Base-by-base conservation (phyloP, 2,888 invertebrate genomes). In the Melinopterus prodromus region DNA sequence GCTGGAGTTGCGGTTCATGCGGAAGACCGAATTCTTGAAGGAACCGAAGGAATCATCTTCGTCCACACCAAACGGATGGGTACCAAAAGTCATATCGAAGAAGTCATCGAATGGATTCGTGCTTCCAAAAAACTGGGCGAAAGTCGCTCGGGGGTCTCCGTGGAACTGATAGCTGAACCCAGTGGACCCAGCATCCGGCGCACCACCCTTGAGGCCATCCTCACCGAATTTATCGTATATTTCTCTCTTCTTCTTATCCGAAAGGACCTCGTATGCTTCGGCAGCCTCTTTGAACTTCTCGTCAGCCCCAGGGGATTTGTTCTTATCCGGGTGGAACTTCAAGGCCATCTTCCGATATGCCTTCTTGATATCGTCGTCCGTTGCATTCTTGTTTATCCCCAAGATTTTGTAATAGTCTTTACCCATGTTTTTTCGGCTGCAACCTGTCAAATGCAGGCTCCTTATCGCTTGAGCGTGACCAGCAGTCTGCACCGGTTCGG, bases 271-370 rank as follows among this genome's bases (percentile, higher is more conserved):
- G 87, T 99, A 99, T 0, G 99, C 99, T 90, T 99, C 99, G 0
- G 99, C 98, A 5, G 99, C 95, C 89, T 98, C 95, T 88, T 97
- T 98, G 89, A 98, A 98, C 84, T 95, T 94, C 85, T 98, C 98
- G 89, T 99, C 99, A 0, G 99, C 98, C 38, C 95, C 96, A 0
- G 97, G 90, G 0, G 95, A 92, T 90, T 98, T 98, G 90, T 99
- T 99, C 90, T 99, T 99, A 89, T 99, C 99, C 9, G 99, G 99
- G 90, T 99, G 99, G 88, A 96, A 99, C 89, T 98, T 97, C 69
- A 99, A 90, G 0, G 99, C 99, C 88, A 99, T 91, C 90, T 98
- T 97, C 80, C 98, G 92, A 88, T 98, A 98, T 0, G 98, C 97
- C 88, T 98, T 98, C 89, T 98, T 98, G 85, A 99, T 97, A 87